Evolutionary conservation across 37 sponge, comb jelly and placozoan species (phyloP).

Genomic region (Agelas oroides): DNA sequence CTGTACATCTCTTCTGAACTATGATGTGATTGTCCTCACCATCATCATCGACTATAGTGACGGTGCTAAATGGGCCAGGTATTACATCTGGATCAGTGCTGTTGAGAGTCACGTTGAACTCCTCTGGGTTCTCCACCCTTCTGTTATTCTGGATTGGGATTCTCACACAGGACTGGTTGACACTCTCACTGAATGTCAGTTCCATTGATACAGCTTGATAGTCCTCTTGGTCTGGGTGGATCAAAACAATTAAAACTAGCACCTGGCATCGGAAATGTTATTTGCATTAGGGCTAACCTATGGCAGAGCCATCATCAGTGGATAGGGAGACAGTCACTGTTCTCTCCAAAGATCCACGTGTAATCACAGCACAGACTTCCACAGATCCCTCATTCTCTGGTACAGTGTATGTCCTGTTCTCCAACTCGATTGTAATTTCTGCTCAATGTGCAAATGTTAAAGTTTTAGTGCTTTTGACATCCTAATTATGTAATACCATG

Average conservation of each 20-base stretch:
- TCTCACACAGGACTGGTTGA: not conserved
- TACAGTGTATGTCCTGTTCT: not conserved
- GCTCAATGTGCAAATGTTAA: too few species aligned
- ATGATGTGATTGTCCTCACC: too few species aligned
- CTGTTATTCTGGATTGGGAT: not conserved
- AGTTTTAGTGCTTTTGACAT: too few species aligned
- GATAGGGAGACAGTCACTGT: not conserved
- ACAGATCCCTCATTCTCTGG: not conserved
- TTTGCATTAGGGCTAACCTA: too few species aligned
- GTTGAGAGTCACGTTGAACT: not conserved
- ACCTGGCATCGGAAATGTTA: too few species aligned
- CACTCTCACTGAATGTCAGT: not conserved
- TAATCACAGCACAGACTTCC: not conserved
- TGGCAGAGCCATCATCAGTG: not conserved
- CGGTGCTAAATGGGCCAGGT: not conserved
- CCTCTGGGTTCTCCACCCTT: not conserved
- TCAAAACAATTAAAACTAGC: too few species aligned
- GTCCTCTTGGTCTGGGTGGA: not conserved
- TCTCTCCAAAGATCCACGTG: not conserved
- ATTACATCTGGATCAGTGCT: slow-evolving; percentile 5
- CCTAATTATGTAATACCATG: too few species aligned
- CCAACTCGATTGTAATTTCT: not conserved
- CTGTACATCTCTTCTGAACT: too few species aligned
- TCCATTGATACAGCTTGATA: not conserved
- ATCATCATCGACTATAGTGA: slow-evolving; percentile 3